Conservation (phyloP, 2,888 invertebrate species). For the Philopedon plagiatum region DNA sequence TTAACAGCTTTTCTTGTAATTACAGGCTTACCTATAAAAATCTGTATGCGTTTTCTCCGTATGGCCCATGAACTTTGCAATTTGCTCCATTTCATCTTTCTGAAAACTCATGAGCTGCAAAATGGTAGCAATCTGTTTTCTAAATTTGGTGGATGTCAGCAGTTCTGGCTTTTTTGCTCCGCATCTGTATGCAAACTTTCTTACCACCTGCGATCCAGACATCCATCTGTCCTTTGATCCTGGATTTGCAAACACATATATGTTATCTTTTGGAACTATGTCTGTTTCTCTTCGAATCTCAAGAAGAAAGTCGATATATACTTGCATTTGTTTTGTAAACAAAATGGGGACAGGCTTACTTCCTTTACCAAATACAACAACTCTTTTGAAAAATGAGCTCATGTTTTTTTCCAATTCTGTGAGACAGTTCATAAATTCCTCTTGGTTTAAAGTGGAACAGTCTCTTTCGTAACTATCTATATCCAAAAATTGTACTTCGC, state of each 20-base stretch:
- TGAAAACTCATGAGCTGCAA: constrained; percentile 49
- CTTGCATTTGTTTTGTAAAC: constrained; percentile 5
- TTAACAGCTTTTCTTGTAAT: not conserved
- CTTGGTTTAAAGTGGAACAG: no score
- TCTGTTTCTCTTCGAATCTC: constrained; percentile 44
- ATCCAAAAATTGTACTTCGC: no score
- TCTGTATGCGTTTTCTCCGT: constrained; percentile 21
- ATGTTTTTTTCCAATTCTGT: no score
- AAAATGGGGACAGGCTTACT: constrained; percentile 28
- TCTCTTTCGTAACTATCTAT: no score
- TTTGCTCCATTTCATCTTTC: constrained; percentile 50
- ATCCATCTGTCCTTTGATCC: constrained; percentile 50
- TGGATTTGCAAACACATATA: constrained; percentile 54
- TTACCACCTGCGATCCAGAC: constrained; percentile 44
- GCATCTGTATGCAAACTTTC: constrained; percentile 48
- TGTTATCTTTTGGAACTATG: constrained; percentile 51
- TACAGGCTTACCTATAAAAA: constrained; percentile 33
- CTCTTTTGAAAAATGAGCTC: no score
- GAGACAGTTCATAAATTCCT: no score
- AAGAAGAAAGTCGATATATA: constrained; percentile 33
- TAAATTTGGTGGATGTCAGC: constrained; percentile 47
- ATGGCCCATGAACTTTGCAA: constrained; percentile 51
- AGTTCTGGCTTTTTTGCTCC: constrained; percentile 51
- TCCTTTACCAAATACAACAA: constrained; percentile 52
- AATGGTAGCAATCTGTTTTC: constrained; percentile 50